Evolutionary conservation across 2,113 vertebrate genomes (phyloP), one percentile per base, ranked within the genome.

Genomic region (human): DNA sequence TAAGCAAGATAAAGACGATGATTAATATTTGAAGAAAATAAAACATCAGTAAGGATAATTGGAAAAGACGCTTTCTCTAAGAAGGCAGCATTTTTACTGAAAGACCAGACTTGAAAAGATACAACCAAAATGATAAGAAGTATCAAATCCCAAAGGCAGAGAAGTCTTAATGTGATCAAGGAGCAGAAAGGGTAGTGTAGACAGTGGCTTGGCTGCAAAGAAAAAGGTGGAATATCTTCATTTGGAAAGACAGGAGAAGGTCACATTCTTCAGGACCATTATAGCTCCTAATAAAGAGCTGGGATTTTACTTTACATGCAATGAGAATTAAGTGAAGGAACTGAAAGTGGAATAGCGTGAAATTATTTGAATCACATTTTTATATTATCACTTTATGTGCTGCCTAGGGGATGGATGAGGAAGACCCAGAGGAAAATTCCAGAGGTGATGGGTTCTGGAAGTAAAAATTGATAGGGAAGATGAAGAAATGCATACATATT

Each of bases 401-500:
- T 83, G 0, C 55, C 30, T 75, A 13, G 12, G 2, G 4, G 3
- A n/a, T 17, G 13, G 3, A n/a, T 57, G 32, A n/a, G n/a, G n/a
- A 76, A 68, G 35, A 72, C 1, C 14, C 61, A 50, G 40, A 72
- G n/a, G 18, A 81, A 61, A 80, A 79, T 23, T 38, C 5, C 35
- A 84, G 16, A 45, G 5, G 7, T 35, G 9, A 23, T 72, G 9
- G 32, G 70, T 59, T 86, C 25, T 80, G n/a, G 13, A 86, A 35
- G 18, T 59, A 17, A 32, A 50, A 40, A 6, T 13, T 72, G 50
- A 22, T 20, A 30, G 8, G 35, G 10, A 50, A 25, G 61, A n/a
- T 43, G 43, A 10, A 12, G 13, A 80, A 30, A 52, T 27, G 8
- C 35, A 86, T 66, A 70, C 9, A 14, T 32, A 45, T 3, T 85